These are phyloP conservation scores for Tricholaema leucomelas DNA, from an alignment of 2,113 vertebrate genomes.

Conservation along the genomic window DNA sequence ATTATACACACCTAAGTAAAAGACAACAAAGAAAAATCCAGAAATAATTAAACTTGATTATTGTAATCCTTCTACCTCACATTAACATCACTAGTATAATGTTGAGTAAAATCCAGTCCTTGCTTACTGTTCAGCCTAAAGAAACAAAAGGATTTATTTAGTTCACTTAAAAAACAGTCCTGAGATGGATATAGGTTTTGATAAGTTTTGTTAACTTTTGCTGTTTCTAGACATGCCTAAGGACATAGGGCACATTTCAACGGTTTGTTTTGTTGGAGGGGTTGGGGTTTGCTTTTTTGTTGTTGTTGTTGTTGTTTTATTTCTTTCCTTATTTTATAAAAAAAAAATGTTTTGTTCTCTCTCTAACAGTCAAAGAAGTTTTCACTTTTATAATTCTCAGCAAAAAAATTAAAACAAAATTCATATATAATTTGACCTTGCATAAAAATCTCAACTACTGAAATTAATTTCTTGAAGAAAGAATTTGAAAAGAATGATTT, in stretches of 20 bases:
- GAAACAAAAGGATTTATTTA: conserved; percentile 10
- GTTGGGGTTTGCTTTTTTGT: too few relatives aligned
- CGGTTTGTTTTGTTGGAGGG: background rate
- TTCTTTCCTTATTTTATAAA: background rate
- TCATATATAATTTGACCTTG: background rate
- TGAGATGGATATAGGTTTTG: background rate
- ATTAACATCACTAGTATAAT: background rate
- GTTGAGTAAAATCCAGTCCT: background rate
- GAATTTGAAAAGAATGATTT: background rate
- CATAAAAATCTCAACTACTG: background rate
- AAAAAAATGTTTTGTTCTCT: background rate
- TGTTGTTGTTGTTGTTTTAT: too few relatives aligned
- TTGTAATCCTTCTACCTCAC: background rate
- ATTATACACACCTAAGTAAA: background rate
- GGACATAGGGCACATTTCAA: background rate
- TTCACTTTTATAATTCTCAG: background rate
- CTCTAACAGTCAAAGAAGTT: background rate
- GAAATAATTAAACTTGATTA: background rate
- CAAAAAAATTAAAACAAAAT: background rate
- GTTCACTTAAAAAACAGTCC: background rate
- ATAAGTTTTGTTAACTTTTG: conserved; percentile 19
- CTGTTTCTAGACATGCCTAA: background rate
- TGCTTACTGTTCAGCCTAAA: background rate
- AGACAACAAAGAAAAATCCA: background rate
- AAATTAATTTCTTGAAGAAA: background rate